A percentile compares a stretch with the other conserved stretches of the same genome.
Evolutionary conservation across 1,140 invertebrate genomes (phyloP).

Genomic region (Phenacoccus solenopsis): DNA sequence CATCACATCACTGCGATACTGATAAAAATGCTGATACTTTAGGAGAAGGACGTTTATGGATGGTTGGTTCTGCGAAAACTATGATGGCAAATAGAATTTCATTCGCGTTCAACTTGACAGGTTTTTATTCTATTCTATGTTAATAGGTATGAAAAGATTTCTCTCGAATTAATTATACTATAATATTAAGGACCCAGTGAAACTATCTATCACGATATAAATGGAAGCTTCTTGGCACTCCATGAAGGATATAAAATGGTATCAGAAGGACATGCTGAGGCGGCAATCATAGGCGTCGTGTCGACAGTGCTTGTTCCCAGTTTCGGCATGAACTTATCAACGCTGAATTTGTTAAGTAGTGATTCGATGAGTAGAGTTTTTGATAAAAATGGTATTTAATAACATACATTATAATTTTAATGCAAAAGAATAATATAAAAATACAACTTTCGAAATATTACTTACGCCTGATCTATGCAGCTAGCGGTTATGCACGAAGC

Average conservation of each 20-base stretch:
- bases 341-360: constrained; percentile 45
- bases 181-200: constrained; percentile 40
- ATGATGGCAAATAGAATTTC: constrained; percentile 52
- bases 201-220: constrained; percentile 55
- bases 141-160: too few species aligned
- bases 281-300: constrained; percentile 54
- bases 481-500: constrained; percentile 25
- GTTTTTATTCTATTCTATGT: constrained; percentile 27
- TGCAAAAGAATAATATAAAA: too few species aligned
- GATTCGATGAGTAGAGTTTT: constrained; percentile 58
- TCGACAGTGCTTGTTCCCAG: constrained; percentile 47
- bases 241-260: constrained; percentile 49
- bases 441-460: too few species aligned
- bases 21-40: constrained; percentile 27
- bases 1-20: constrained; percentile 25
- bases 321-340: constrained; percentile 44
- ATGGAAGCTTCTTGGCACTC: constrained; percentile 52
- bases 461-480: constrained; percentile 6
- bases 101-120: constrained; percentile 21
- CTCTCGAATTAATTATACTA: too few species aligned
- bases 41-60: constrained; percentile 30
- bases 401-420: neutral
- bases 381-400: constrained; percentile 46
- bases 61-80: constrained; percentile 48
- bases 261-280: constrained; percentile 47